Conservation (phyloP, 2,797 vertebrate species). For the Thripadectes ignobilis region DNA sequence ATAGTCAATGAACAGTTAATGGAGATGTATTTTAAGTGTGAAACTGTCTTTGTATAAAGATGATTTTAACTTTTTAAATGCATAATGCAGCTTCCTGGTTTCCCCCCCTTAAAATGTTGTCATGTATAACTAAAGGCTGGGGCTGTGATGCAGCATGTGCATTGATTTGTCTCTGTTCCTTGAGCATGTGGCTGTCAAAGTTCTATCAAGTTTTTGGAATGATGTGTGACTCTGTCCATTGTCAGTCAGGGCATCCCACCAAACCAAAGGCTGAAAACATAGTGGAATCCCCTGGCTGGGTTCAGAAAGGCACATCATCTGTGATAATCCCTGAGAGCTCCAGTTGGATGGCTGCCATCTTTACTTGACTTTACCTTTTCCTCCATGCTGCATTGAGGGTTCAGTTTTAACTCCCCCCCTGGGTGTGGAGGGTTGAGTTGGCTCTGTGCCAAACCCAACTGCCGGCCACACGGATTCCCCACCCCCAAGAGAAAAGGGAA, state of each 20-base stretch:
- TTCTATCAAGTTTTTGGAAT: not conserved
- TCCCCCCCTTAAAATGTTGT: not conserved
- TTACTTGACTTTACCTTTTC: not conserved
- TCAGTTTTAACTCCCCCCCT: not conserved
- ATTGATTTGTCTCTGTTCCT: not conserved
- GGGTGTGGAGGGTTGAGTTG: too few species aligned
- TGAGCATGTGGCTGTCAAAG: not conserved
- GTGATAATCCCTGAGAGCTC: not conserved
- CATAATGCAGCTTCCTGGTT: not conserved
- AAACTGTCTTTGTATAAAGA: not conserved
- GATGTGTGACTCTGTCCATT: not conserved
- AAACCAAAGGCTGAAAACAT: not conserved
- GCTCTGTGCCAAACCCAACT: too few species aligned
- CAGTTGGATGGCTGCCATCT: not conserved
- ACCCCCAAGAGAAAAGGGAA: too few species aligned
- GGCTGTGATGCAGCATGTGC: not conserved
- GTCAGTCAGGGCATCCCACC: constrained; percentile 19
- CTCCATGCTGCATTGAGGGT: not conserved
- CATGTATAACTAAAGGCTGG: not conserved
- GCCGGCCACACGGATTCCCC: too few species aligned
- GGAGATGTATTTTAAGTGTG: not conserved
- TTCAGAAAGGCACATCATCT: not conserved
- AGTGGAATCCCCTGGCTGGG: not conserved
- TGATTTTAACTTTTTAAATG: not conserved
- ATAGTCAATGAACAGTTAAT: not conserved